phyloP scores from a whole-genome alignment of 2,888 invertebrate species.

The Merodon equestris region DNA sequence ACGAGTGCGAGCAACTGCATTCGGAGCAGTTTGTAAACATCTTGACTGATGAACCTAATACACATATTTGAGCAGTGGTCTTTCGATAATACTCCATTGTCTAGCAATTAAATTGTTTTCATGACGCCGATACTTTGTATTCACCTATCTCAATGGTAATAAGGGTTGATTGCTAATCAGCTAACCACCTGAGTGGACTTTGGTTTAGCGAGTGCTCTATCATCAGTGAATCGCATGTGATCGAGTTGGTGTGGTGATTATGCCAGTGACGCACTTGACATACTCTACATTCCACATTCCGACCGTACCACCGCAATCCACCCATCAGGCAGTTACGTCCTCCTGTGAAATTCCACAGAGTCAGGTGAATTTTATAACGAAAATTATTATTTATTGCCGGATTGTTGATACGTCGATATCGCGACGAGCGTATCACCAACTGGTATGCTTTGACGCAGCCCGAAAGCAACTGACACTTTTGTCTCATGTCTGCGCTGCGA shows the following conservation, averaged over 20 bases:
- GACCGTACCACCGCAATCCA: constrained; percentile 23
- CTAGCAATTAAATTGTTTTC: not conserved
- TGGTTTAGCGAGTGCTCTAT: not conserved
- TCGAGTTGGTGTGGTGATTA: constrained; percentile 36
- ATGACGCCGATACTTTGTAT: not conserved
- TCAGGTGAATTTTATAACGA: constrained; percentile 14
- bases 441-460: no score
- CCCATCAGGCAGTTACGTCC: constrained; percentile 24
- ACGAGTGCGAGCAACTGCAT: constrained; percentile 9
- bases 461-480: no score
- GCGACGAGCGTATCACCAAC: no score
- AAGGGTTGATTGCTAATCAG: not conserved
- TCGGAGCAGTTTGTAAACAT: constrained; percentile 1
- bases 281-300: not conserved
- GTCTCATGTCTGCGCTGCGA: no score
- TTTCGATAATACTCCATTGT: no score
- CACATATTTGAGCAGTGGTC: no score
- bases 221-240: constrained; percentile 13
- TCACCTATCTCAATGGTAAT: not conserved
- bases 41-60: constrained; percentile 16
- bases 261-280: no score
- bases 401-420: no score
- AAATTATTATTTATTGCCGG: not conserved
- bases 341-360: constrained; percentile 17
- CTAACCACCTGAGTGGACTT: constrained; percentile 2